These are phyloP conservation scores for Paramormyrops hopkinsi DNA, from an alignment of 2,797 vertebrate species.

Conservation along the genomic window DNA sequence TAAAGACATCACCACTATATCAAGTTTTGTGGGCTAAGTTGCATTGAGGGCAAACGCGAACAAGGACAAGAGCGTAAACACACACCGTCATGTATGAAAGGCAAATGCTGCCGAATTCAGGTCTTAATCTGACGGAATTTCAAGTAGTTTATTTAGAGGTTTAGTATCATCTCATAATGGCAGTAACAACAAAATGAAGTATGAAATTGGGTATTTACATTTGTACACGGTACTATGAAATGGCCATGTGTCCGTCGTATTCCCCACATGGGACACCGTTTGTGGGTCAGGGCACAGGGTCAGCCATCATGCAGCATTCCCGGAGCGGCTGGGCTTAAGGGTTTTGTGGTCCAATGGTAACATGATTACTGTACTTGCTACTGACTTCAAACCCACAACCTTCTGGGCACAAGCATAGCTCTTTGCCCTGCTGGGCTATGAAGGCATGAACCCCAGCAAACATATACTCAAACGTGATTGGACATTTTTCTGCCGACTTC, in stretches of 20 bases:
- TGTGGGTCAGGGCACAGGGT: background rate
- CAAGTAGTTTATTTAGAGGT: background rate
- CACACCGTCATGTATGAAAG: too few species aligned
- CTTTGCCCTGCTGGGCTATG: background rate
- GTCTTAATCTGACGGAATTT: background rate
- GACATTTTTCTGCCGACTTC: background rate
- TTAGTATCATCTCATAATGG: background rate
- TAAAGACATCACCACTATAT: slow-evolving; percentile 14
- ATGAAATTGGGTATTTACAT: background rate
- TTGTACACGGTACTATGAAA: background rate
- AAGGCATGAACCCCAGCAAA: background rate
- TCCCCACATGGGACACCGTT: background rate
- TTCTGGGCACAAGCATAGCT: background rate
- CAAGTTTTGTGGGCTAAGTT: background rate
- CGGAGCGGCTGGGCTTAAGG: background rate
- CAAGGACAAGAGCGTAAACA: background rate
- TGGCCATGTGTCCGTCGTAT: background rate
- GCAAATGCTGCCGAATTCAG: background rate
- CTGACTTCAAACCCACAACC: background rate
- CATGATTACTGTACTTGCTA: background rate
- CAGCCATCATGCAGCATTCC: background rate
- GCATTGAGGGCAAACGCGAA: background rate
- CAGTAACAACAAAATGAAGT: background rate
- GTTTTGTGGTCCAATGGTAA: background rate
- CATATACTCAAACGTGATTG: background rate